A percentile compares a stretch with the other conserved stretches of the same genome.
Evolutionary conservation across 2,797 vertebrate species (phyloP).

Genomic region (Chaetophractus vellerosus): DNA sequence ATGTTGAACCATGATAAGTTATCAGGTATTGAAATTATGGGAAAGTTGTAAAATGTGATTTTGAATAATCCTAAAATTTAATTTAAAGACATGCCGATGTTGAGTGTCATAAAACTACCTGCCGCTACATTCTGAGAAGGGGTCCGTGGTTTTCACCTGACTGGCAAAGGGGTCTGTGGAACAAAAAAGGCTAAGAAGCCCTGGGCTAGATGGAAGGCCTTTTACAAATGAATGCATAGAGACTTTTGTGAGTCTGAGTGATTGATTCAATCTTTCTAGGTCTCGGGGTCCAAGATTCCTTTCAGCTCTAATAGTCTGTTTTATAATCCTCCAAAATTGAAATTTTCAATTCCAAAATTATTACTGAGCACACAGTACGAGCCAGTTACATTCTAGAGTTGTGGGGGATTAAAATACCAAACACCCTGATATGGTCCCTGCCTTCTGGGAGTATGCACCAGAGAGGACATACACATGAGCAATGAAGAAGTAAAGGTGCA

Average conservation of each 20-base stretch:
- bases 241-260: neutral
- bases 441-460: neutral
- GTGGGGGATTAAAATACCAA: neutral
- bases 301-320: neutral
- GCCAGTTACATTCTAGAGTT: neutral
- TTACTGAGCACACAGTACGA: neutral
- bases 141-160: too few relatives aligned
- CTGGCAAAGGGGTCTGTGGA: too few relatives aligned
- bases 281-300: neutral
- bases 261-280: neutral
- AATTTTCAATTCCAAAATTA: slow-evolving; percentile 50
- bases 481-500: neutral
- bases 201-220: neutral
- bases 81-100: too few relatives aligned
- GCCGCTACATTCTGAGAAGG: too few relatives aligned
- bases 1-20: too few relatives aligned
- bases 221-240: neutral
- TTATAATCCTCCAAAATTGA: neutral
- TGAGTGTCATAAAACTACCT: too few relatives aligned
- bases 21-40: too few relatives aligned
- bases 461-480: neutral
- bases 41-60: too few relatives aligned
- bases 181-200: too few relatives aligned
- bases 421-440: neutral
- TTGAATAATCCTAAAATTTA: too few relatives aligned